A percentile compares a stretch with the other conserved stretches of the same genome.
phyloP scores from a whole-genome alignment of 2,888 invertebrate species.

The Clostera curtula region DNA sequence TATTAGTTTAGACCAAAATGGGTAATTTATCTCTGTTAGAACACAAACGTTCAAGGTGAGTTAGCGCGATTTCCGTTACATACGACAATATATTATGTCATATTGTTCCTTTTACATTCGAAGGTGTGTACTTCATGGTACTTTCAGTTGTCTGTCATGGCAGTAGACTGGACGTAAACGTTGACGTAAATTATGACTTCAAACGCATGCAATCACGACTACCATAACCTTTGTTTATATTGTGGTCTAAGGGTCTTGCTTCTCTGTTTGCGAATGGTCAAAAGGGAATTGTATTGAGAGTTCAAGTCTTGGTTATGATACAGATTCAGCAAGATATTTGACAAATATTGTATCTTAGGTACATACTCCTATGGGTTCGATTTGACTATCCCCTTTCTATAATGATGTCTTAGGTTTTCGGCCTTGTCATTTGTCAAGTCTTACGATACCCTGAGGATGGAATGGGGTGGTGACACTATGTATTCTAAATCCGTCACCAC shows the following conservation, averaged over 20 bases:
- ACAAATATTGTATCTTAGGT: no score
- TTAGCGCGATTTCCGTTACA: conserved; percentile 35
- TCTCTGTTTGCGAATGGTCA: no score
- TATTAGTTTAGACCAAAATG: conserved; percentile 25
- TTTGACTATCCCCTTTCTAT: no score
- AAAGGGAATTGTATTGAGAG: no score
- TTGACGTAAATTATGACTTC: conserved; percentile 37
- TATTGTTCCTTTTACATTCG: conserved; percentile 15
- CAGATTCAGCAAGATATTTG: no score
- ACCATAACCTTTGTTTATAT: conserved; percentile 15
- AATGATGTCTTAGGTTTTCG: no score
- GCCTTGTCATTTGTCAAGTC: no score
- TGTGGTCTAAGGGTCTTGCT: conserved; percentile 26
- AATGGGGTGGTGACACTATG: no score
- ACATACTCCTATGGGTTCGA: no score
- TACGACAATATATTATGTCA: conserved; percentile 33
- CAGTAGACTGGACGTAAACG: conserved; percentile 29
- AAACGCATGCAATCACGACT: conserved; percentile 44
- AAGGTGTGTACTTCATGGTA: conserved; percentile 34
- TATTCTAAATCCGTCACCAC: no score
- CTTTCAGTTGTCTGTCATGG: conserved; percentile 36
- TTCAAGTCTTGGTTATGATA: no score
- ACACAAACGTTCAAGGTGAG: conserved; percentile 39
- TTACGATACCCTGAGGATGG: no score
- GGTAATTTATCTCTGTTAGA: conserved; percentile 40